These are phyloP conservation scores for Odiellus spinosus DNA, from an alignment of 2,888 invertebrate genomes.

Conservation along the genomic window DNA sequence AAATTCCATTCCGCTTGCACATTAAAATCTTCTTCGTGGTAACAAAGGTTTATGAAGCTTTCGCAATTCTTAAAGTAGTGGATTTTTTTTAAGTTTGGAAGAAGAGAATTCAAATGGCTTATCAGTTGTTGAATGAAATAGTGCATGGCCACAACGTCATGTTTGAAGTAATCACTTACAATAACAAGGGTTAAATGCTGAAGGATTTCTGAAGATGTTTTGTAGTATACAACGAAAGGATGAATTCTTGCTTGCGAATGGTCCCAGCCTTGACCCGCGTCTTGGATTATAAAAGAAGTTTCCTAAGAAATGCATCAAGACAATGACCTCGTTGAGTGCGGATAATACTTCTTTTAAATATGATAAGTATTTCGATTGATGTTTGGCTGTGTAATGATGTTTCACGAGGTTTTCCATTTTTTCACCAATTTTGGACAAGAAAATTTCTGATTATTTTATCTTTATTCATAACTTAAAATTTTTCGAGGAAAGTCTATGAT, in stretches of 20 bases:
- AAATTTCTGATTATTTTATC: no score
- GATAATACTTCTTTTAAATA: background rate
- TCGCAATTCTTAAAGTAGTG: slow-evolving; percentile 21
- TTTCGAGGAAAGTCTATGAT: no score
- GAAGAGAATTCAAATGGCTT: slow-evolving; percentile 4
- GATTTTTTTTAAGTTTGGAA: slow-evolving; percentile 7
- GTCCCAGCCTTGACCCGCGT: slow-evolving; percentile 20
- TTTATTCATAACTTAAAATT: no score
- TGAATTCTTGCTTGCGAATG: slow-evolving; percentile 17
- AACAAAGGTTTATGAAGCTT: slow-evolving; percentile 17
- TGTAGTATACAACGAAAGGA: slow-evolving; percentile 11
- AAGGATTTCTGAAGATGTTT: background rate
- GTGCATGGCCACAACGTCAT: slow-evolving; percentile 16
- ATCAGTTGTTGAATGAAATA: slow-evolving; percentile 8
- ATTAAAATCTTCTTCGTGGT: slow-evolving; percentile 18
- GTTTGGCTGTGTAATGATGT: no score
- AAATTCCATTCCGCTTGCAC: slow-evolving; percentile 21
- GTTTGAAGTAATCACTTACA: slow-evolving; percentile 15
- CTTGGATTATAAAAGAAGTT: slow-evolving; percentile 19
- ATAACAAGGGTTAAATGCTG: slow-evolving; percentile 2
- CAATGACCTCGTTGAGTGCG: slow-evolving; percentile 3
- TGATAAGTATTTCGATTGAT: no score
- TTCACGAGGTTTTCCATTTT: no score
- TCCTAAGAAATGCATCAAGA: slow-evolving; percentile 20
- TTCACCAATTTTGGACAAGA: background rate